phyloP scores from a whole-genome alignment of 2,113 vertebrate genomes.

The Pantherophis guttatus region DNA sequence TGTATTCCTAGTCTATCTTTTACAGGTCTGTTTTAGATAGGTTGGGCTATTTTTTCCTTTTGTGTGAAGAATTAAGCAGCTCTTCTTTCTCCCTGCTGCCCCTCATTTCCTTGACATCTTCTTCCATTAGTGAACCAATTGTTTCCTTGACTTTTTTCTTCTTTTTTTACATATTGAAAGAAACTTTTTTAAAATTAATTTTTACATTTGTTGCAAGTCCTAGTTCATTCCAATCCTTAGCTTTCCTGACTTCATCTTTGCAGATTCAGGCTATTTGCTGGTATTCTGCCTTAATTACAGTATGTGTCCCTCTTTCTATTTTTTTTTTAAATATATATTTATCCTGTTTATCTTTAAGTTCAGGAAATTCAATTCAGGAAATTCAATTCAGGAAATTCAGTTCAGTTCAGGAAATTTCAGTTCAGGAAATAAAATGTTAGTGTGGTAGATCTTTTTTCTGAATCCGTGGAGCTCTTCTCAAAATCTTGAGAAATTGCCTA shows the following conservation, averaged over 20 bases:
- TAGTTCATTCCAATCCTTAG: not conserved
- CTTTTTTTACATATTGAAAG: not conserved
- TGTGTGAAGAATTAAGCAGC: not conserved
- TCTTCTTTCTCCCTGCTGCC: not conserved
- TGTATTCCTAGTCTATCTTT: not conserved
- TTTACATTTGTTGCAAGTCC: not conserved
- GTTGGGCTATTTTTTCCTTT: not conserved
- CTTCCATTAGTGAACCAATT: not conserved
- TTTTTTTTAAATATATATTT: too few relatives aligned
- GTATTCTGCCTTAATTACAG: too few relatives aligned
- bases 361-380: too few relatives aligned
- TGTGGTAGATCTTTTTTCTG: not conserved
- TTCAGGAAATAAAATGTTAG: not conserved
- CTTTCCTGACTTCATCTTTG: too few relatives aligned
- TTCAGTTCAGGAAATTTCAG: too few relatives aligned
- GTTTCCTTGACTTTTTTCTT: not conserved
- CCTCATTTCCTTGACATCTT: not conserved
- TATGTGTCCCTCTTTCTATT: too few relatives aligned
- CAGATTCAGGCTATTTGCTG: too few relatives aligned
- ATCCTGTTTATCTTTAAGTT: too few relatives aligned
- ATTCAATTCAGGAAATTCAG: too few relatives aligned
- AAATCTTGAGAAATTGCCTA: not conserved
- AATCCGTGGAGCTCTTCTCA: not conserved
- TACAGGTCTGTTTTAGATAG: not conserved
- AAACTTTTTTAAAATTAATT: not conserved